Evolutionary conservation across 2,113 vertebrate genomes (phyloP), one percentile per base, ranked within the genome.

Genomic region (Brachyhypopomus occidentalis): DNA sequence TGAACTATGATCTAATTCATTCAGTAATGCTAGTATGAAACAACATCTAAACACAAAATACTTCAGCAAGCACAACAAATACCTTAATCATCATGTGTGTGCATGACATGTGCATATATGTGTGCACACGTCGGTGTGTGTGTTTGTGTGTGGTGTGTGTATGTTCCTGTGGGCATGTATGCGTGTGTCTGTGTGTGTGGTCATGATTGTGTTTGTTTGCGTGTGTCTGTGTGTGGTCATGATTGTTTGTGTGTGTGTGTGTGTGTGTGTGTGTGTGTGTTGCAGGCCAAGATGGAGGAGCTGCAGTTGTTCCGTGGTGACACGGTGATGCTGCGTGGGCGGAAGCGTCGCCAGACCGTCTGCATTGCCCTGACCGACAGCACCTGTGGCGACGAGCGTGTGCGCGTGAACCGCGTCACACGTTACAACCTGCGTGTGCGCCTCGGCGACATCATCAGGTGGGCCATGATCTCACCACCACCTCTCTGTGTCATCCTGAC

Each of bases 81-180:
- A 30, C 30, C 30, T 30, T 30, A 30, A 30, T 30, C 30, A 30
- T 30, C 30, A 30, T 30, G 30, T 30, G 30, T 30, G 30, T 30
- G 30, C 30, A 30, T 3, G 30, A 30, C 30, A 30, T 30, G 30
- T 30, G 30, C 30, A 30, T 2, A 3, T 3, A 30, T 30, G 30
- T 30, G 30, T 30, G 30, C 30, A 30, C 30, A 30, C 30, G 30
- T 30, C 30, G 3, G 30, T 30, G 30, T 9, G 91, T 94, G 71
- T 90, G 90, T 83, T 88, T 94, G 30, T 90, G 93, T 19, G 92
- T 92, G 93, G 93, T 91, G 23, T 72, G 84, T 76, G 17, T 75
- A 16, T 69, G 52, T 72, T 6, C 27, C 34, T 72, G 38, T 59
- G 34, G 48, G 64, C 30, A 30, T 30, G 27, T 66, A 25, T 27